A percentile compares a stretch with the other conserved stretches of the same genome.
Evolutionary conservation across 2,888 invertebrate species (phyloP).

Genomic region (Monopis laevigella): DNA sequence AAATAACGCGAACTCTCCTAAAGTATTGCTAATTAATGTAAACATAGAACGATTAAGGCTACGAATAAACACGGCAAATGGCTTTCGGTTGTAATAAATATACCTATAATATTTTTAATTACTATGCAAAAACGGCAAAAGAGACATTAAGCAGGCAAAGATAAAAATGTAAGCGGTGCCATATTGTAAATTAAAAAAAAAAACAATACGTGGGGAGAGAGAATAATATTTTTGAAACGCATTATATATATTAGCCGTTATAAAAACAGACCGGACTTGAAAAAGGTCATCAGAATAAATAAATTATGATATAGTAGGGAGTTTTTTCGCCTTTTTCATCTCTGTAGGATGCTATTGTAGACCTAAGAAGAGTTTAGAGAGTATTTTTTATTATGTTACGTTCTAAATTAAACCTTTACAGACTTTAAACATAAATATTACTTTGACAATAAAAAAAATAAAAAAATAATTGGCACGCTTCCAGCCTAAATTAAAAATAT

Average conservation of each 20-base stretch:
- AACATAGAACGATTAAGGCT: conserved; percentile 59
- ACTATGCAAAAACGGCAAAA: conserved; percentile 32
- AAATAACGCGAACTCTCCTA: conserved; percentile 48
- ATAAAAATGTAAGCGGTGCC: conserved; percentile 43
- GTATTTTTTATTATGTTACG: not conserved
- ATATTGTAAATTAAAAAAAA: conserved; percentile 55
- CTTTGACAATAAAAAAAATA: too few relatives aligned
- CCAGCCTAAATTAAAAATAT: too few relatives aligned
- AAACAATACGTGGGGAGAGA: conserved; percentile 20
- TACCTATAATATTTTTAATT: conserved; percentile 66
- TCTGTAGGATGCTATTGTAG: conserved; percentile 30
- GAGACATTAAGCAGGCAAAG: conserved; percentile 51
- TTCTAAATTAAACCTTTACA: too few relatives aligned
- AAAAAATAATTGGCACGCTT: too few relatives aligned
- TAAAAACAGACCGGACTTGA: conserved; percentile 44
- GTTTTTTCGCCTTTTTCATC: conserved; percentile 38
- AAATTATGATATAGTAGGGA: conserved; percentile 62
- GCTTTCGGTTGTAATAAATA: conserved; percentile 53
- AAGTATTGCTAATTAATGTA: conserved; percentile 66
- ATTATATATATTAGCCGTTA: conserved; percentile 46
- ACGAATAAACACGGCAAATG: conserved; percentile 56
- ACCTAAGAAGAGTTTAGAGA: conserved; percentile 18
- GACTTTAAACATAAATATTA: not conserved
- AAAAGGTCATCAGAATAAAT: conserved; percentile 59
- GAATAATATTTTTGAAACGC: conserved; percentile 36